Base-by-base conservation (phyloP, 1,140 invertebrate genomes). In the Harpegnathos saltator region DNA sequence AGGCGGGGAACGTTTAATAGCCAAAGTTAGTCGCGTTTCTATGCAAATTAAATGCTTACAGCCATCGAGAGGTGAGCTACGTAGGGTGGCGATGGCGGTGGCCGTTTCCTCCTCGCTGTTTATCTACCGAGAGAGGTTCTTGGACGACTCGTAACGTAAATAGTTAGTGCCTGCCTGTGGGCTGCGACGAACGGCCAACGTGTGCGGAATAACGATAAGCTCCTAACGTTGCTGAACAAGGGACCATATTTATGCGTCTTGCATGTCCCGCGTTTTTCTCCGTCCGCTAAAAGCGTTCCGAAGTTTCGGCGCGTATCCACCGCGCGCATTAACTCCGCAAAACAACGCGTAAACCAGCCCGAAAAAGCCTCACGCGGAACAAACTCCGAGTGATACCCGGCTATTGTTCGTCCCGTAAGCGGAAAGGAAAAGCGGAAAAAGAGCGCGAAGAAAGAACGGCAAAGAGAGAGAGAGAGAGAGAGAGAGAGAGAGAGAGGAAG, bases 141-240 rank as follows among this genome's bases (percentile, higher is more conserved):
- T 91, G 88, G 90, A 81, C 85, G 88, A 90, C 91, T 91, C 89
- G 90, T 88, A 91, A 90, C 89, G 87, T 88, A 84, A 88, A 90
- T 91, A 90, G 91, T 92, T 92, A 91, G 91, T 90, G 88, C 88
- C 84, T 90, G 88, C 88, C 84, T 86, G 82, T 90, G 86, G 85
- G 85, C 86, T 88, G 87, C 88, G 91, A 92, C 87, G 91, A 91
- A 92, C 91, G 89, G 88, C 88, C 90, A 91, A 91, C 91, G 91
- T 92, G 91, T 92, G 91, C 86, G 72, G 90, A 92, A 92, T 92
- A 92, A 92, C 90, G 91, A 92, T 92, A 92, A 92, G 91, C 89
- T 89, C 87, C 84, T 88, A 91, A 90, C 87, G 85, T 85, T 88
- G 59, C 86, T 86, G 88, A 92, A 90, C 88, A 87, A 83, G 83